Conservation (phyloP, 2,113 vertebrate genomes). For the Zingel zingel region DNA sequence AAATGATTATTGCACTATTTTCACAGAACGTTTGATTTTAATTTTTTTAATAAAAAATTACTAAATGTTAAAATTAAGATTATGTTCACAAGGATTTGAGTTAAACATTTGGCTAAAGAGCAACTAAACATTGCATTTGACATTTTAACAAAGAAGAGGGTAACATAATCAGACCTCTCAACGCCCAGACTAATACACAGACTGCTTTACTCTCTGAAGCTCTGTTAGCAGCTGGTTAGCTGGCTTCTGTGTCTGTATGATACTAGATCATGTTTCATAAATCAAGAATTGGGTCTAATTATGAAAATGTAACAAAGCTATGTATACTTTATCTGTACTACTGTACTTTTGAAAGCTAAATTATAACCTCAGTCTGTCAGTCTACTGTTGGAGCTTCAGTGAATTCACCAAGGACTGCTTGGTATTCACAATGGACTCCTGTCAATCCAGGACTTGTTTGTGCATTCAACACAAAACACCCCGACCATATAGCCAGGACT, state of each 20-base stretch:
- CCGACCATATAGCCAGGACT: neutral
- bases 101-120: neutral
- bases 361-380: neutral
- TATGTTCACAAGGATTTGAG: no score
- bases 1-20: no score
- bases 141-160: neutral
- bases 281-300: neutral
- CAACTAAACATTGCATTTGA: neutral
- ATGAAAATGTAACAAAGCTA: neutral
- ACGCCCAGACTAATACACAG: no score
- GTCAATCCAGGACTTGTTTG: conserved; percentile 19
- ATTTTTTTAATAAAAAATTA: no score
- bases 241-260: neutral
- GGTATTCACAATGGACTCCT: conserved; percentile 8
- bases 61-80: no score
- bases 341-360: neutral
- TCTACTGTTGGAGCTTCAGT: neutral
- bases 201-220: neutral
- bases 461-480: neutral
- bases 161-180: neutral
- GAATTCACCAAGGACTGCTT: neutral
- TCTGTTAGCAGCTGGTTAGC: neutral
- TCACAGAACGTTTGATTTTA: no score
- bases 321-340: no score
- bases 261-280: neutral